Evolutionary conservation across 2,797 vertebrate species (phyloP).

Genomic region (Lepus townsendii): DNA sequence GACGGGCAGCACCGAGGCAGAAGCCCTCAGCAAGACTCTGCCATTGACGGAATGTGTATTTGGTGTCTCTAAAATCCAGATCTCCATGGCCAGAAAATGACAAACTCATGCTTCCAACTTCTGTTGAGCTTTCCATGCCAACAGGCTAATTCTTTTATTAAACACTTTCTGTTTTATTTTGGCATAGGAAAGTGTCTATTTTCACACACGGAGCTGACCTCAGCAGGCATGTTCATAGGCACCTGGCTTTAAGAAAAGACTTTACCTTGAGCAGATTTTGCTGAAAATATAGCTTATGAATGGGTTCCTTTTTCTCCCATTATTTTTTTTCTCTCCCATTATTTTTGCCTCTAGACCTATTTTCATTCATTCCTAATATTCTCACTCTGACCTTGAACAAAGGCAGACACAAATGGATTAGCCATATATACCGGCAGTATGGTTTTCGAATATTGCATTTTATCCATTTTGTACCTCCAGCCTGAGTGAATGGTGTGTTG

Average conservation of each 20-base stretch:
- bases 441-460: not conserved
- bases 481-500: no score
- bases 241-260: not conserved
- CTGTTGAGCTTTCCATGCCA: not conserved
- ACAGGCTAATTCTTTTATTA: not conserved
- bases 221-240: not conserved
- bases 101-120: not conserved
- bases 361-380: conserved; percentile 15
- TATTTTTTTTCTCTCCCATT: not conserved
- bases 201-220: not conserved
- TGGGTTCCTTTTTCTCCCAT: not conserved
- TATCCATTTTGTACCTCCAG: not conserved
- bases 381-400: not conserved
- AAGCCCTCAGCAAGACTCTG: not conserved
- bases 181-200: not conserved
- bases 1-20: not conserved
- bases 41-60: not conserved
- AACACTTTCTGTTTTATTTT: conserved; percentile 6
- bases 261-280: conserved; percentile 16
- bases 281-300: not conserved
- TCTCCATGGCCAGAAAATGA: not conserved
- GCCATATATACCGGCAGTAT: no score
- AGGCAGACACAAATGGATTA: not conserved
- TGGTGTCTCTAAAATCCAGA: not conserved
- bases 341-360: not conserved